Conservation (phyloP, 1,140 invertebrate species). For the Anastatus disparis region DNA sequence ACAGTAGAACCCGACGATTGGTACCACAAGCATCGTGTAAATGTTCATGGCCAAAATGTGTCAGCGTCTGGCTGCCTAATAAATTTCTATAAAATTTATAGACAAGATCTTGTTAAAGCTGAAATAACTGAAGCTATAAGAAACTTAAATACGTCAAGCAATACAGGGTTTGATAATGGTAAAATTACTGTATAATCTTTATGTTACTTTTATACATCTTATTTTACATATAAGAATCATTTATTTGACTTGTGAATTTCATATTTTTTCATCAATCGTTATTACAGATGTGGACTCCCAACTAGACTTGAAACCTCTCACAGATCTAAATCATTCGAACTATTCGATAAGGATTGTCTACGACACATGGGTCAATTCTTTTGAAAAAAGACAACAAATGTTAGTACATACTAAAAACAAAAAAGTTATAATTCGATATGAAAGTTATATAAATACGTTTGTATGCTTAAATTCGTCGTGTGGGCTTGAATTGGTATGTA, state of each 20-base stretch:
- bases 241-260: not conserved
- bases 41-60: not conserved
- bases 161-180: not conserved
- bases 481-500: conserved; percentile 3
- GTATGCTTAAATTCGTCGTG: not conserved
- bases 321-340: not conserved
- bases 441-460: conserved; percentile 4
- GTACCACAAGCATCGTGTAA: not conserved
- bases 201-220: not conserved
- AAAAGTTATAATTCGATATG: not conserved
- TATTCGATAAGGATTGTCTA: not conserved
- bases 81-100: not conserved
- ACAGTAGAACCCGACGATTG: not conserved
- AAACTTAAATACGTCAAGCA: not conserved
- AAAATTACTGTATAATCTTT: too few species aligned
- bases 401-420: not conserved
- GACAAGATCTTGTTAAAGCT: not conserved
- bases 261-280: too few species aligned
- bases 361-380: not conserved
- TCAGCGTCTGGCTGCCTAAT: conserved; percentile 1
- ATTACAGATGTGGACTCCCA: not conserved
- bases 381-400: not conserved
- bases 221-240: not conserved
- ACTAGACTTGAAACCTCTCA: not conserved
- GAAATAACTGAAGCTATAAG: not conserved